phyloP scores from a whole-genome alignment of 92 coral and sea anemone genomes.

The Actinostola sp. region DNA sequence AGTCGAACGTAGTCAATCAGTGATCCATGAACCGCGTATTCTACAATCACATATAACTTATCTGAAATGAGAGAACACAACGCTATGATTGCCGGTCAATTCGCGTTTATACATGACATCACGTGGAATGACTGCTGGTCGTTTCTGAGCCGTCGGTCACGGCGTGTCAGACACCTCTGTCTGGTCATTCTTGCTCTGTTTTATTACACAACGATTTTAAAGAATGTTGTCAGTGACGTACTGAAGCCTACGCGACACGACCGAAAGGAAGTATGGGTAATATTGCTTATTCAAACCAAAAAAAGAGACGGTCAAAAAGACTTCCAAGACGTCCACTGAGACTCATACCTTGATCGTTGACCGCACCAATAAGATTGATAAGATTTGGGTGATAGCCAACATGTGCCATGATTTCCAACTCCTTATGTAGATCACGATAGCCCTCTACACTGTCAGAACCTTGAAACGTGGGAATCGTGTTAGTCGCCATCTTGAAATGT shows the following conservation, averaged over 20 bases:
- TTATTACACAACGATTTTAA: too few species aligned
- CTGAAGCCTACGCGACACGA: too few species aligned
- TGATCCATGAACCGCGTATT: conserved; percentile 76
- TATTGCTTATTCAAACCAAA: too few species aligned
- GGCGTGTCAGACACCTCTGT: too few species aligned
- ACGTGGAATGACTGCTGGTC: too few species aligned
- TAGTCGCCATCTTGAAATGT: too few species aligned
- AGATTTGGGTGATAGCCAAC: conserved; percentile 41
- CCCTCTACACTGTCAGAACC: conserved; percentile 5
- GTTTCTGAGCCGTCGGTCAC: too few species aligned
- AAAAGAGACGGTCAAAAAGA: not conserved
- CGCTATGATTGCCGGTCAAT: not conserved
- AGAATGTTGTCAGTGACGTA: too few species aligned
- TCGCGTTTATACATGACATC: too few species aligned
- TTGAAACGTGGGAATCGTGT: not conserved
- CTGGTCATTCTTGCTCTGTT: too few species aligned
- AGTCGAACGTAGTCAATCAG: conserved; percentile 56
- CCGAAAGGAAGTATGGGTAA: too few species aligned
- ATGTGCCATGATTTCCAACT: conserved; percentile 25
- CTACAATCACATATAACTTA: conserved; percentile 65
- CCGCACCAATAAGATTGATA: conserved; percentile 40
- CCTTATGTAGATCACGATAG: conserved; percentile 38
- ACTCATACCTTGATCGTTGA: conserved; percentile 18
- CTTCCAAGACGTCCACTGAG: not conserved
- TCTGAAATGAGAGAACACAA: conserved; percentile 30